Conservation (phyloP, 2,888 invertebrate species). For the Catocala sponsa region DNA sequence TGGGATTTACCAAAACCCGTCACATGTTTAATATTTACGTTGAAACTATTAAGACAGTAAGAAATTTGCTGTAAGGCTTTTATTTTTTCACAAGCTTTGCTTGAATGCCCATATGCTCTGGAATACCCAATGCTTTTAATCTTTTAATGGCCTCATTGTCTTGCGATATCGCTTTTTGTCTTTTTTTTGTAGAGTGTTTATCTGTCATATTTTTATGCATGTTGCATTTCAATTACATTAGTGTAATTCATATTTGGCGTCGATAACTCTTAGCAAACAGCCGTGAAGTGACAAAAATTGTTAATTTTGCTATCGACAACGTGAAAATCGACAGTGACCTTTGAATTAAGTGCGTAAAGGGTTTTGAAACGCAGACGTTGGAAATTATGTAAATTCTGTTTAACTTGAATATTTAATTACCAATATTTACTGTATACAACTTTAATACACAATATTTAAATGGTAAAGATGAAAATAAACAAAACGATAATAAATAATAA, state of each 20-base stretch:
- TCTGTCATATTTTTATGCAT: too few relatives aligned
- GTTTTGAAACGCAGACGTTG: slow-evolving; percentile 22
- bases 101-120: slow-evolving; percentile 98
- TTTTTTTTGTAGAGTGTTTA: too few relatives aligned
- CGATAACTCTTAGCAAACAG: slow-evolving; percentile 9
- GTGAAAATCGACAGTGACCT: slow-evolving; percentile 31
- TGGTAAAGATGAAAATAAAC: too few relatives aligned
- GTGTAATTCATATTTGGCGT: neutral
- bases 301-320: slow-evolving; percentile 27
- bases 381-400: slow-evolving; percentile 28
- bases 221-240: too few relatives aligned
- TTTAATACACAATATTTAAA: too few relatives aligned
- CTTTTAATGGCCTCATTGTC: slow-evolving; percentile 99
- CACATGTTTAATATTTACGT: too few relatives aligned
- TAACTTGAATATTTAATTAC: neutral
- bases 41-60: slow-evolving; percentile 89
- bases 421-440: too few relatives aligned
- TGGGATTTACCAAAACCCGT: too few relatives aligned
- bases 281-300: slow-evolving; percentile 28
- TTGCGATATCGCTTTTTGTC: slow-evolving; percentile 88
- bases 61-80: slow-evolving; percentile 98
- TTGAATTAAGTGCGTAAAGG: slow-evolving; percentile 19
- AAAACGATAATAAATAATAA: too few relatives aligned
- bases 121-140: slow-evolving; percentile 98
- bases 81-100: slow-evolving; percentile 99